These are phyloP conservation scores for Tetrapedia diversipes DNA, from an alignment of 2,888 invertebrate species.

Conservation along the genomic window DNA sequence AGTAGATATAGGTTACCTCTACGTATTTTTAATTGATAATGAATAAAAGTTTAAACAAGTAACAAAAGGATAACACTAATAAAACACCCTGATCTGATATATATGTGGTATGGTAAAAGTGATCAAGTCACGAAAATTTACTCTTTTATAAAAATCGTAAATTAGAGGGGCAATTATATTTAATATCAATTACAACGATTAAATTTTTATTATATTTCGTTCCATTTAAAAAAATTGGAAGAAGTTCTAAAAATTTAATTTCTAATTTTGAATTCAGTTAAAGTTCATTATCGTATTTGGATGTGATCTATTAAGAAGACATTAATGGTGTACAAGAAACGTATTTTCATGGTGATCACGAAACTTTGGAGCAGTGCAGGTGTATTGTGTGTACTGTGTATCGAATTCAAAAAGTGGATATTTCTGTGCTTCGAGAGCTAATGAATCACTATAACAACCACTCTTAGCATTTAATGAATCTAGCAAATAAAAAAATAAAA, in stretches of 20 bases:
- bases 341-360: constrained; percentile 11
- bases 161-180: not conserved
- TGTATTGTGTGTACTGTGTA: not conserved
- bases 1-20: too few relatives aligned
- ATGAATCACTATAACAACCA: too few relatives aligned
- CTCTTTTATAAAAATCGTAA: not conserved
- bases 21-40: too few relatives aligned
- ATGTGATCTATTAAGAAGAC: not conserved
- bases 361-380: constrained; percentile 1
- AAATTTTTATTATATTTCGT: not conserved
- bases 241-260: not conserved
- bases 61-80: too few relatives aligned
- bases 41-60: too few relatives aligned
- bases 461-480: too few relatives aligned
- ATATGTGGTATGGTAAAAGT: too few relatives aligned
- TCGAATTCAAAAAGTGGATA: constrained; percentile 20
- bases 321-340: constrained; percentile 7
- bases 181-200: not conserved
- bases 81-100: too few relatives aligned
- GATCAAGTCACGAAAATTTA: not conserved
- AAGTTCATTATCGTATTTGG: not conserved
- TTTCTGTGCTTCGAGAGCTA: not conserved
- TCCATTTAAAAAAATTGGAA: not conserved
- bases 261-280: not conserved
- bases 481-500: not conserved